Base-by-base conservation (phyloP, 30 jellyfish, hydroid and myxozoan genomes). In the Aurelia coerulea region DNA sequence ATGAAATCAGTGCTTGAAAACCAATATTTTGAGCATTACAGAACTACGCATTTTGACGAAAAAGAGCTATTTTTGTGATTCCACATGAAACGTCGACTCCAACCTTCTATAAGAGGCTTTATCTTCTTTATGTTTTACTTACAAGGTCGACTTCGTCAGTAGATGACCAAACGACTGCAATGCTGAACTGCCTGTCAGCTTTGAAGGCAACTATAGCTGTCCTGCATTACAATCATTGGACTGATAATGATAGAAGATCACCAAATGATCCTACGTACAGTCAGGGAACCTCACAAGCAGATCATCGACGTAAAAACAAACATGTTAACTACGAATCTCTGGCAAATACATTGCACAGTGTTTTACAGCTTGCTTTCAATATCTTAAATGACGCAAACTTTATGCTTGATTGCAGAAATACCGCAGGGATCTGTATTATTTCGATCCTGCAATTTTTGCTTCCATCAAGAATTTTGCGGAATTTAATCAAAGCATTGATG, bases 351-450 rank as follows among this genome's bases (percentile, higher is more conserved):
- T 51, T 60, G 42, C n/a, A 39, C 33, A 64, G 50, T 2, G 23
- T 93, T 23, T 62, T 88, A 32, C 17, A 52, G 65, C 31, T 16
- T 6, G 41, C 93, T 17, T 9, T 72, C 13, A 80, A 68, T 33
- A 80, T 87, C 16, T 62, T 75, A 19, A 66, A 53, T 46, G 90
- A 81, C 35, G 85, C 78, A 33, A 34, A 35, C 46, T 87, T 75
- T 39, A 66, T 88, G 72, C 71, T 93, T 63, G 98, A 93, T 58
- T 87, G 98, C 65, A 75, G 96, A 42, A 84, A 73, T 73, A 80
- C 97, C 1, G 98, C 98, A n/a, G 96, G 92, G 10, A 85, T 93
- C 73, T 73, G 79, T 34, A 50, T 81, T 16, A 73, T 80, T 8
- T 68, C 96, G 12, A 54, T 85, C 23, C 64, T 83, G 59, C 89